These are phyloP conservation scores for Cirrhinus molitorella DNA, from an alignment of 2,797 vertebrate genomes.

Conservation along the genomic window DNA sequence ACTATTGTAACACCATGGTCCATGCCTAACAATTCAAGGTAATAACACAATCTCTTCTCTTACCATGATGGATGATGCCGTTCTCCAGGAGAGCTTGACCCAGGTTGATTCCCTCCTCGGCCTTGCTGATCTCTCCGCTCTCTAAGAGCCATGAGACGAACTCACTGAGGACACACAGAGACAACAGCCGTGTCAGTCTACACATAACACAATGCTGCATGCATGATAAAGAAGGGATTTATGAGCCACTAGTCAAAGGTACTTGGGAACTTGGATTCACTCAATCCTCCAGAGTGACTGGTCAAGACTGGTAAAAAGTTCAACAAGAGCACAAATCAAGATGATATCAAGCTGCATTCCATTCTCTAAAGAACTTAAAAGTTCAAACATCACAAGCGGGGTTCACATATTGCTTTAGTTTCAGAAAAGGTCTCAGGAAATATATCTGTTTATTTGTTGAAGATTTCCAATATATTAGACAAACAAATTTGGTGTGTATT, in stretches of 20 bases:
- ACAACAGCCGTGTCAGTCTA: conserved; percentile 30
- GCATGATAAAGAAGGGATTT: conserved; percentile 27
- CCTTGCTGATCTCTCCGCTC: conserved; percentile 96
- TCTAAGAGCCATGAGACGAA: conserved; percentile 97
- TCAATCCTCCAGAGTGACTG: conserved; percentile 15
- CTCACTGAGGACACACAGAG: conserved; percentile 83
- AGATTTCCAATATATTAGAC: too few relatives aligned
- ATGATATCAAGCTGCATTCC: conserved; percentile 15
- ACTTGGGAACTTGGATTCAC: conserved; percentile 28
- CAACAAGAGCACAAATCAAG: conserved; percentile 40
- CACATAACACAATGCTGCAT: neutral
- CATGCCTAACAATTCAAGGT: neutral
- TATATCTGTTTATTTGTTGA: neutral
- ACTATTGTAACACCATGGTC: neutral
- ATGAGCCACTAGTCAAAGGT: conserved; percentile 19
- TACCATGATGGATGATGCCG: conserved; percentile 98
- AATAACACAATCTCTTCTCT: conserved; percentile 71
- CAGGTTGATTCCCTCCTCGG: conserved; percentile 96
- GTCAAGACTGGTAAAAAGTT: conserved; percentile 27
- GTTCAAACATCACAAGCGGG: neutral
- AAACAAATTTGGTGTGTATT: neutral
- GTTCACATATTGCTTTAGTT: neutral
- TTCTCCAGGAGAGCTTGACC: conserved; percentile 97
- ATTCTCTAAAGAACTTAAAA: neutral
- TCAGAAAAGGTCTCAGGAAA: neutral